These are phyloP conservation scores for Bos taurus DNA, from an alignment of 2,113 vertebrate species.

Conservation along the genomic window ARS-UCD2.0 NC_037354.1:14965501-14966000, in stretches of 20 bases:
- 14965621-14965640: neutral
- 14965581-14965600: neutral
- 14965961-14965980: neutral
- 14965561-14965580: neutral
- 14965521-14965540: neutral
- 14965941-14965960: neutral
- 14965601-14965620: neutral
- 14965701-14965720: neutral
- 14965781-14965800: neutral
- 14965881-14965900: neutral
- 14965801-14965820: neutral
- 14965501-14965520: neutral
- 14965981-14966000: neutral
- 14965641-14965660: neutral
- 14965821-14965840: neutral
- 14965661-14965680: neutral
- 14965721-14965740: neutral
- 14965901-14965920: neutral
- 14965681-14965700: neutral
- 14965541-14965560: neutral
- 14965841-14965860: neutral
- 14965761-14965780: neutral
- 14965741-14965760: neutral
- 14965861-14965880: neutral
- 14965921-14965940: neutral